Percentiles rank a stretch among this genome's conserved stretches.
Evolutionary conservation across 2,888 invertebrate species (phyloP).

Genomic region (Philereme vetulata): DNA sequence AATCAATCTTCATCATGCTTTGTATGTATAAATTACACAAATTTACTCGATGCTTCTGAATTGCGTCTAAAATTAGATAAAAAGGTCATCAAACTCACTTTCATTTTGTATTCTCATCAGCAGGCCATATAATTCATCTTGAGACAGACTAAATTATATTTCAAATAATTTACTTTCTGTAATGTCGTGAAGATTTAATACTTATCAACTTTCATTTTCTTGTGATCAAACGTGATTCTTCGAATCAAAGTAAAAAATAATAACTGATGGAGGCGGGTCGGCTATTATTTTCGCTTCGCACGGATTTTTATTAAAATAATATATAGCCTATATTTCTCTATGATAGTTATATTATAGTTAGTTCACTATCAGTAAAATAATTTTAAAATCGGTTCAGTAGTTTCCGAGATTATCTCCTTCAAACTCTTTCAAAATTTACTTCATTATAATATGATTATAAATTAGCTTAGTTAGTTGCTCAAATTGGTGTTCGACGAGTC

Average conservation of each 20-base stretch:
- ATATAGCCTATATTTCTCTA: no score
- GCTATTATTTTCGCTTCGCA: no score
- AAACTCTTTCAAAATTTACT: no score
- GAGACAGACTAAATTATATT: conserved; percentile 37
- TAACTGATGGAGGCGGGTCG: no score
- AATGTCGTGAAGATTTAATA: conserved; percentile 26
- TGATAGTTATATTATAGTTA: no score
- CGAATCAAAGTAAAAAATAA: conserved; percentile 1
- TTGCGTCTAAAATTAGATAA: conserved; percentile 21
- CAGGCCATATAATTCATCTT: conserved; percentile 36
- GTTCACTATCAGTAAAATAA: no score
- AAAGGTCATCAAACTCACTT: conserved; percentile 37
- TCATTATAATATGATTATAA: no score
- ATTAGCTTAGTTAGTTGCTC: no score
- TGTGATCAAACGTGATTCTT: conserved; percentile 12
- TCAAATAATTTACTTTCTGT: conserved; percentile 36
- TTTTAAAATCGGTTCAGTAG: no score
- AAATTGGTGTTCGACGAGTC: no score
- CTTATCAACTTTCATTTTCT: conserved; percentile 29
- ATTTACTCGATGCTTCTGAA: conserved; percentile 20
- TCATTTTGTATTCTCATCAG: conserved; percentile 38
- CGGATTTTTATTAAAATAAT: no score
- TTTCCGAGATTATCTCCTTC: no score
- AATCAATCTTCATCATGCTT: conserved; percentile 29
- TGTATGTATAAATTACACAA: conserved; percentile 25